These are phyloP conservation scores for Acestrorhynchus altus DNA, from an alignment of 2,797 vertebrate species.

Conservation along the genomic window DNA sequence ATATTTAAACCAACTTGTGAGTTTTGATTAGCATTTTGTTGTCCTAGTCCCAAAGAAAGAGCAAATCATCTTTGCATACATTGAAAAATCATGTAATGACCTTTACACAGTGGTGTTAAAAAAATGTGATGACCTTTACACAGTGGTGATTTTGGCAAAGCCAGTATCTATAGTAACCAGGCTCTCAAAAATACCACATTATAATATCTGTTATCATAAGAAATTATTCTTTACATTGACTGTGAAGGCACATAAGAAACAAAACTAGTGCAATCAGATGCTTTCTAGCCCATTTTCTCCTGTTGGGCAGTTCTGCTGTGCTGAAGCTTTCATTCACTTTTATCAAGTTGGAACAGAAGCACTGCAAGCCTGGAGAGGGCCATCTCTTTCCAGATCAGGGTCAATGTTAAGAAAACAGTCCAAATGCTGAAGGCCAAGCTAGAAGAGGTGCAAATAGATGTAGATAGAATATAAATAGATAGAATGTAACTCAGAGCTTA, in stretches of 20 bases:
- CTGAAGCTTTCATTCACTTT: slow-evolving; percentile 26
- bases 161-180: background rate
- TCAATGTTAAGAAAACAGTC: slow-evolving; percentile 1
- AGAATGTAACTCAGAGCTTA: slow-evolving; percentile 9
- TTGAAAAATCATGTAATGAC: background rate
- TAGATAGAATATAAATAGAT: background rate
- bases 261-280: background rate
- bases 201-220: background rate
- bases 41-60: background rate
- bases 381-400: slow-evolving; percentile 1
- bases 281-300: slow-evolving; percentile 11
- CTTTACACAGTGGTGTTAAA: no score
- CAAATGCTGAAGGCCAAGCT: slow-evolving; percentile 1
- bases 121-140: no score
- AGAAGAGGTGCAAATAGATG: background rate
- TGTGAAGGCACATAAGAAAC: background rate
- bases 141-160: background rate
- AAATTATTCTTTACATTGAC: background rate
- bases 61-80: background rate
- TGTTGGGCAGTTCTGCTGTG: slow-evolving; percentile 16
- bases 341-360: slow-evolving; percentile 52
- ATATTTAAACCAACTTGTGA: background rate
- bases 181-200: no score
- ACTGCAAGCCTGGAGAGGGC: slow-evolving; percentile 33
- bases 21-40: background rate